Evolutionary conservation across 2,797 vertebrate genomes (phyloP).

Genomic region (Chrysocyon brachyurus): DNA sequence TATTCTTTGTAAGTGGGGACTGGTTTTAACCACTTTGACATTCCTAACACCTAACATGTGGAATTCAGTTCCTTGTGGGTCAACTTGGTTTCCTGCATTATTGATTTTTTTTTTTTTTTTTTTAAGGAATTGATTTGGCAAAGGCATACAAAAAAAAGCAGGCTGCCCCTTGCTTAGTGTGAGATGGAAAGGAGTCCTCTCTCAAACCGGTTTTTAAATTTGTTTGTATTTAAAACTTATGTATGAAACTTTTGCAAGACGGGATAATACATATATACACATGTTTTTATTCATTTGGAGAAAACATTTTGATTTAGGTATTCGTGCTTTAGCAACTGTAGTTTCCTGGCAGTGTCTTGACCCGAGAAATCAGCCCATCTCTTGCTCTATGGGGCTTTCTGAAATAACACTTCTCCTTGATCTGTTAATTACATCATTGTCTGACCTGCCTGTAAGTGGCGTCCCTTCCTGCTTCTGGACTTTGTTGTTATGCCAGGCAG

Average conservation of each 20-base stretch:
- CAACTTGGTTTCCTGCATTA: constrained; percentile 52
- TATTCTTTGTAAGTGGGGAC: background rate
- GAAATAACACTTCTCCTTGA: constrained; percentile 64
- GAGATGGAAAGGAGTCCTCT: background rate
- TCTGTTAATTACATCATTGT: constrained; percentile 67
- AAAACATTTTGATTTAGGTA: background rate
- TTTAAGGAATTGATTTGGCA: constrained; percentile 44
- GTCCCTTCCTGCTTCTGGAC: constrained; percentile 37
- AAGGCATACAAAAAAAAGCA: background rate
- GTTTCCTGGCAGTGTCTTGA: constrained; percentile 54
- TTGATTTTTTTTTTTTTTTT: background rate
- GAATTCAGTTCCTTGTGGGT: background rate
- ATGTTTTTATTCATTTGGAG: constrained; percentile 59
- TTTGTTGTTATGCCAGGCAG: constrained; percentile 74
- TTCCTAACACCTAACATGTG: background rate
- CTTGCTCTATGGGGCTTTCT: constrained; percentile 4
- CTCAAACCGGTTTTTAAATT: constrained; percentile 45
- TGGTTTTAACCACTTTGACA: background rate
- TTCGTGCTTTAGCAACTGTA: background rate
- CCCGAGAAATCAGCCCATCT: constrained; percentile 16
- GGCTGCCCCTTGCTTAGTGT: background rate
- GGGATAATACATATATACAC: constrained; percentile 14
- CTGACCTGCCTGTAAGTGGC: constrained; percentile 64
- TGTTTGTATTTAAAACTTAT: constrained; percentile 62
- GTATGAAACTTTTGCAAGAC: background rate